Percentiles rank a stretch among this genome's conserved stretches.
Evolutionary conservation across 2,888 invertebrate genomes (phyloP).

Genomic region (Cristatella mucedo): DNA sequence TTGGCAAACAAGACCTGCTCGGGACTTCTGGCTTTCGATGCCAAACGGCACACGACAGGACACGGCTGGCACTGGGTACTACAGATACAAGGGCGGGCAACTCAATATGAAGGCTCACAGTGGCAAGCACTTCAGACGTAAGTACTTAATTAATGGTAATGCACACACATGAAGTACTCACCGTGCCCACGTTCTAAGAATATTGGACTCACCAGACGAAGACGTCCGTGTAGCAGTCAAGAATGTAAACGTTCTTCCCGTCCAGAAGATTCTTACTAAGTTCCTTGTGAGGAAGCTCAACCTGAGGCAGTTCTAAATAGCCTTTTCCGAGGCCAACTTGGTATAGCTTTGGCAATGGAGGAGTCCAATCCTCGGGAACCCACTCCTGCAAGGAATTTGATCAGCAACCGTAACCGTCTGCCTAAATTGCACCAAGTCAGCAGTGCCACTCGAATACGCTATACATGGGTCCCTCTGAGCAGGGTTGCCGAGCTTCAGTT

Average conservation of each 20-base stretch:
- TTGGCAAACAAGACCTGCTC: too few relatives aligned
- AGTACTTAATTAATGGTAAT: not conserved
- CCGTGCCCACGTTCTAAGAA: not conserved
- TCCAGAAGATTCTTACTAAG: slow-evolving; percentile 60
- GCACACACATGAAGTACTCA: not conserved
- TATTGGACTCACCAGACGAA: slow-evolving; percentile 63
- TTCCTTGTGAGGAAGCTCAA: slow-evolving; percentile 37
- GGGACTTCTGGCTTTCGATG: too few relatives aligned
- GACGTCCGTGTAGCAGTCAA: slow-evolving; percentile 81
- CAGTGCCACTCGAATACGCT: too few relatives aligned
- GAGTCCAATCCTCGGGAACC: slow-evolving; percentile 29
- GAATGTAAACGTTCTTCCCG: slow-evolving; percentile 82
- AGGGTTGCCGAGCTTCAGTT: too few relatives aligned
- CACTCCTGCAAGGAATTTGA: slow-evolving; percentile 12
- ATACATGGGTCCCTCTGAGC: too few relatives aligned
- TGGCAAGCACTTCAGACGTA: too few relatives aligned
- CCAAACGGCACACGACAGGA: too few relatives aligned
- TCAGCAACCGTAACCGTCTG: too few relatives aligned
- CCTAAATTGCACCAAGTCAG: too few relatives aligned
- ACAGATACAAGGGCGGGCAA: too few relatives aligned
- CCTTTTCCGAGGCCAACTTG: slow-evolving; percentile 95
- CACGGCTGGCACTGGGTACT: too few relatives aligned
- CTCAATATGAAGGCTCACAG: too few relatives aligned
- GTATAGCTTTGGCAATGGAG: slow-evolving; percentile 61
- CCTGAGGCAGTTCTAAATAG: slow-evolving; percentile 86